These are phyloP conservation scores for Gymnopithys bicolor DNA, from an alignment of 2,797 vertebrate genomes.

Conservation along the genomic window DNA sequence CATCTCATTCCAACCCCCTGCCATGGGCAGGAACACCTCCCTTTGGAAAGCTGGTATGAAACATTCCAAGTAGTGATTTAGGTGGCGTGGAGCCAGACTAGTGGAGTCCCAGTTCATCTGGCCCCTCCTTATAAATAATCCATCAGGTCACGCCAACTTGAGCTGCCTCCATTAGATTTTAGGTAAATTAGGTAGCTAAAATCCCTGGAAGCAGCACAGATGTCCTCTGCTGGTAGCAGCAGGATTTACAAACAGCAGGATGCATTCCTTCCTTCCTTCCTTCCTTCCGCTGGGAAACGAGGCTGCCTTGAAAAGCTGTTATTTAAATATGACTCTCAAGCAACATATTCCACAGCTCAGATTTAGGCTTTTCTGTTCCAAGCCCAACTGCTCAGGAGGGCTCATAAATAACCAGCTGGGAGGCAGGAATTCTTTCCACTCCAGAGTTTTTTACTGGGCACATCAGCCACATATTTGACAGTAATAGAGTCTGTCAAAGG, in stretches of 20 bases:
- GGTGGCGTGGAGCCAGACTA: background rate
- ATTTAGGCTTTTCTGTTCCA: background rate
- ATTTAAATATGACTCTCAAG: background rate
- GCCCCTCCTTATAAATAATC: background rate
- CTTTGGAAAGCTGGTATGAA: accelerated
- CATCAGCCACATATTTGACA: background rate
- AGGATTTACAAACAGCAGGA: background rate
- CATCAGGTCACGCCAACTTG: background rate
- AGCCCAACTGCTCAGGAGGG: background rate
- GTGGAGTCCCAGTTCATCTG: background rate
- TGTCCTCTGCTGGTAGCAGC: slow-evolving; percentile 39
- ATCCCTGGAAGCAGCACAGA: background rate
- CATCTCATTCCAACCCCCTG: background rate
- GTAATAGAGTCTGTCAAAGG: background rate
- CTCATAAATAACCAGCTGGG: background rate
- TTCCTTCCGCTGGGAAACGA: background rate
- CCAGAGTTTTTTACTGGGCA: background rate
- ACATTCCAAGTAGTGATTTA: background rate
- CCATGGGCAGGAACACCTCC: background rate
- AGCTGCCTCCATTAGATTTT: background rate
- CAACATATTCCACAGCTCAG: background rate
- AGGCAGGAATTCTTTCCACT: slow-evolving; percentile 33
- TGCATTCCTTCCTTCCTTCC: too few species aligned
- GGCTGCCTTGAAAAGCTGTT: background rate
- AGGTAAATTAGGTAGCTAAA: background rate